These are phyloP conservation scores for Oophaga pumilio DNA, from an alignment of 2,113 vertebrate species.

Conservation along the genomic window DNA sequence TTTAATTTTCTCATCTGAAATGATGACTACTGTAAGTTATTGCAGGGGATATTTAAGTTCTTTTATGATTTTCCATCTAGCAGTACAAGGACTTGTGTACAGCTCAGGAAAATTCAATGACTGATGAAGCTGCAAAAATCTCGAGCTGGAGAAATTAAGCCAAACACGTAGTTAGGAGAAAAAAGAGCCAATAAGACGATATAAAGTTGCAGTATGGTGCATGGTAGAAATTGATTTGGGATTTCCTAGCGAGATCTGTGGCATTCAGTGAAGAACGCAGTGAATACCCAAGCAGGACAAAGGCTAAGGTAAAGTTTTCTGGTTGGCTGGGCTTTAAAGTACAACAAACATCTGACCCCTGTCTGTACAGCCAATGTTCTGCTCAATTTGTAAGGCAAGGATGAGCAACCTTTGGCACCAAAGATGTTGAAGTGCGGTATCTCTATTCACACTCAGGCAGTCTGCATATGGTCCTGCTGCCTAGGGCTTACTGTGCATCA, in stretches of 20 bases:
- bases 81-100: constrained; percentile 16
- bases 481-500: constrained; percentile 4
- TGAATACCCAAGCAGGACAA: constrained; percentile 18
- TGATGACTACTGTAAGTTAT: constrained; percentile 50
- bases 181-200: not conserved
- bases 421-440: constrained; percentile 30
- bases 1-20: constrained; percentile 50
- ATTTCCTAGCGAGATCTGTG: constrained; percentile 10
- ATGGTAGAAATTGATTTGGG: not conserved
- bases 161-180: not conserved
- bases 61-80: constrained; percentile 34
- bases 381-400: constrained; percentile 47
- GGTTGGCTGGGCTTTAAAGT: constrained; percentile 43
- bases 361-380: constrained; percentile 37
- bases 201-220: not conserved
- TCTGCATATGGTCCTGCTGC: constrained; percentile 11
- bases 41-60: constrained; percentile 30
- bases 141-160: not conserved
- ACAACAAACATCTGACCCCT: constrained; percentile 41
- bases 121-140: constrained; percentile 9
- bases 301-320: constrained; percentile 16
- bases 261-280: constrained; percentile 1
- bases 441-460: constrained; percentile 22
- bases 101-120: constrained; percentile 1
- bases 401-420: constrained; percentile 46